Evolutionary conservation across 2,797 vertebrate species (phyloP), one percentile per base, ranked within the genome.

Genomic region (Onychomys leucogaster): DNA sequence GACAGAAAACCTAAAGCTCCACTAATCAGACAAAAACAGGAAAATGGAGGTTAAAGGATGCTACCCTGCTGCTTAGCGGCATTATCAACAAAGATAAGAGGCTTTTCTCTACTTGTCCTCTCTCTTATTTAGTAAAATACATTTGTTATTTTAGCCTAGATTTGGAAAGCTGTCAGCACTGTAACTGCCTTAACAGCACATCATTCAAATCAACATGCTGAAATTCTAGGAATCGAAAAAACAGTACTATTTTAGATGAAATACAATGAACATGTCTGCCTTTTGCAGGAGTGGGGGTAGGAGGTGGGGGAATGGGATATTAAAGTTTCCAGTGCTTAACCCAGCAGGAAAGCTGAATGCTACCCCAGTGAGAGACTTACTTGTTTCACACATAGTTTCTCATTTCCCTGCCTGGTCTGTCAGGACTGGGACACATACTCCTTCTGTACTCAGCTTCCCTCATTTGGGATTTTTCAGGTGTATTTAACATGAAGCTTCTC

Each of bases 151-250:
- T 98, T 90, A 97, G 91, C 90, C 75, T 96, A 85, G 92, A 97
- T 94, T 96, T 98, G 97, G 93, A 96, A 91, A 97, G 96, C 93
- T 97, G 91, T 98, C 96, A 96, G 90, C 91, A 82, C 59, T 96
- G 90, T 41, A 90, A 96, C 95, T 93, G 94, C 91, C 92, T 97
- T 90, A 93, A 93, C 92, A 95, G 95, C 55, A 85, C 91, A 92
- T 95, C 97, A 97, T 84, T 96, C 91, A 96, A 52, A 97, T 95
- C 91, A 98, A 92, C 89, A 96, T 61, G 96, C 97, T 95, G 91
- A 98, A 93, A 97, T 98, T 98, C 93, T 96, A 97, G 97, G 98
- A 97, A 95, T 52, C 17, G 69, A 92, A 96, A 93, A 94, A 93
- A 46, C 32, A 95, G 27, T n/a, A 94, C 93, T 95, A 91, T 97